Evolutionary conservation across 2,113 vertebrate genomes (phyloP).

Genomic region (Empidonax traillii): DNA sequence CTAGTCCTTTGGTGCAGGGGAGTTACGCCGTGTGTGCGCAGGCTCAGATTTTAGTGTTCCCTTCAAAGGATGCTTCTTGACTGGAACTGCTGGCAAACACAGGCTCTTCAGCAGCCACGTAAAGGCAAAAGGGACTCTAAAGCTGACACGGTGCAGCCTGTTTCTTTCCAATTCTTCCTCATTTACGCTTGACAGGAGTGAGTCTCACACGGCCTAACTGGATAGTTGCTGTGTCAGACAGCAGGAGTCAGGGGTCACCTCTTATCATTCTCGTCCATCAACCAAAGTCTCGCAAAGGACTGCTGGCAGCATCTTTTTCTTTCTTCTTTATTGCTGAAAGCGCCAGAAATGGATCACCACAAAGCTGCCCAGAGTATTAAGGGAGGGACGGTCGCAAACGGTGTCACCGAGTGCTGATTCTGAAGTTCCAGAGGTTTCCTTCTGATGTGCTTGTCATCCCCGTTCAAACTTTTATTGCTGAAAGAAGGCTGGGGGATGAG

Average conservation of each 20-base stretch:
- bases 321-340: background rate
- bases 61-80: background rate
- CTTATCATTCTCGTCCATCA: background rate
- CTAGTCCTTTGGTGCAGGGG: background rate
- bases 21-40: accelerated
- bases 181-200: background rate
- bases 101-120: background rate
- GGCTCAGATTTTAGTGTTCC: background rate
- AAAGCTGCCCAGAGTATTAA: background rate
- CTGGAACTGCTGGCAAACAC: background rate
- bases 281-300: background rate
- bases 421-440: background rate
- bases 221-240: background rate
- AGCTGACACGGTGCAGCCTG: background rate
- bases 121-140: background rate
- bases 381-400: background rate
- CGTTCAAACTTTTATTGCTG: background rate
- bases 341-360: background rate
- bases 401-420: background rate
- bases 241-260: background rate
- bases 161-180: background rate
- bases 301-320: background rate
- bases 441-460: background rate
- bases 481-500: background rate
- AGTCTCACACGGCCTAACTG: background rate